A percentile compares a stretch with the other conserved stretches of the same genome.
phyloP scores from a whole-genome alignment of 2,888 invertebrate genomes.

The Melanchra persicariae region DNA sequence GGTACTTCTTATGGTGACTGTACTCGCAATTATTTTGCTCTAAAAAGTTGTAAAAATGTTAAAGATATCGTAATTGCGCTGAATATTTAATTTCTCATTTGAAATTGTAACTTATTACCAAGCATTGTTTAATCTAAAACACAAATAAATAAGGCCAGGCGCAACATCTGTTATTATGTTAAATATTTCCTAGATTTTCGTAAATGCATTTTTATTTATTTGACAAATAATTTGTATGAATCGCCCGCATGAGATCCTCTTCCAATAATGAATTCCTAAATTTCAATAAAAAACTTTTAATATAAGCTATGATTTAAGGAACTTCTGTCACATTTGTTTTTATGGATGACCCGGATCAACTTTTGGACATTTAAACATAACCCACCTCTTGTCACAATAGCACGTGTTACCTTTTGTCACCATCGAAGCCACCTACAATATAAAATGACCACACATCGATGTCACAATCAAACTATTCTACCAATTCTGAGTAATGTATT shows the following conservation, averaged over 20 bases:
- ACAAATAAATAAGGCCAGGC: constrained; percentile 8
- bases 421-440: neutral
- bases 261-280: no score
- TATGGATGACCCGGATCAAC: neutral
- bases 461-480: constrained; percentile 30
- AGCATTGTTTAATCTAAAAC: constrained; percentile 26
- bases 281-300: no score
- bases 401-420: neutral
- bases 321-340: no score
- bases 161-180: neutral
- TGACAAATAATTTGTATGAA: no score
- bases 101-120: constrained; percentile 41
- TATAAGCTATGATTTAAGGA: no score
- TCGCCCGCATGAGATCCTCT: no score
- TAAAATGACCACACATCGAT: constrained; percentile 12
- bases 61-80: constrained; percentile 43
- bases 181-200: constrained; percentile 11
- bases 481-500: constrained; percentile 27
- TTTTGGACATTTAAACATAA: neutral
- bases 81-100: constrained; percentile 41
- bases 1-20: constrained; percentile 17
- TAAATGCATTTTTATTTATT: neutral
- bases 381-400: neutral
- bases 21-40: constrained; percentile 60
- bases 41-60: constrained; percentile 52